phyloP scores from a whole-genome alignment of 2,797 vertebrate genomes.

The Sebastes matsubarae region DNA sequence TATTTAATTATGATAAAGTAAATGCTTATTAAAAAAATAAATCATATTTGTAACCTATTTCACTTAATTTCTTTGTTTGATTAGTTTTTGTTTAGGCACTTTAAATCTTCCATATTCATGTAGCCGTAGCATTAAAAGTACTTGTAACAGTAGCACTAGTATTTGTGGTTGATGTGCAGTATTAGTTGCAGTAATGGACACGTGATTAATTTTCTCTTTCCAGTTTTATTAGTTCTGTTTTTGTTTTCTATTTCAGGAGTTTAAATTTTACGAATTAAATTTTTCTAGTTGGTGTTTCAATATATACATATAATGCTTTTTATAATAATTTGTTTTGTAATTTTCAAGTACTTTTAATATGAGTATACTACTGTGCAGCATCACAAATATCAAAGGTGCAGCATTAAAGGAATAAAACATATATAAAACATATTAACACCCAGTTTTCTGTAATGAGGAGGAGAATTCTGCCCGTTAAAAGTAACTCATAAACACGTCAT shows the following conservation, averaged over 20 bases:
- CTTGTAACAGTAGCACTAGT: neutral
- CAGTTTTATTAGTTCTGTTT: neutral
- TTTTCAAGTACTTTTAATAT: too few relatives aligned
- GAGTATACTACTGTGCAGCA: too few relatives aligned
- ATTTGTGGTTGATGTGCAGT: neutral
- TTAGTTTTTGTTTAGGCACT: neutral
- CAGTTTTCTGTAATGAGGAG: neutral
- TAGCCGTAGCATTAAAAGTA: neutral
- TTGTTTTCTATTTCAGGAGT: neutral
- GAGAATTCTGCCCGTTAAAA: neutral
- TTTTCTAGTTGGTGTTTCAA: too few relatives aligned
- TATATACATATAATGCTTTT: neutral
- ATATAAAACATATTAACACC: neutral
- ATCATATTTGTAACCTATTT: neutral
- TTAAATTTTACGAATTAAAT: neutral
- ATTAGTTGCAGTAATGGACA: neutral
- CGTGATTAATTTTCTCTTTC: neutral
- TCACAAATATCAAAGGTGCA: too few relatives aligned
- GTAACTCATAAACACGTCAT: neutral
- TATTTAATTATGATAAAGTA: neutral
- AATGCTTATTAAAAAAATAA: neutral
- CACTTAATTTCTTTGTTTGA: neutral
- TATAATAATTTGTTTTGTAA: neutral
- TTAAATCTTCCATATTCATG: neutral
- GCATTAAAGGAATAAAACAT: neutral